Percentiles rank a stretch among this genome's conserved stretches.
These are phyloP conservation scores for Bombus cullumanus DNA, from an alignment of 1,140 invertebrate genomes.

Conservation along the genomic window DNA sequence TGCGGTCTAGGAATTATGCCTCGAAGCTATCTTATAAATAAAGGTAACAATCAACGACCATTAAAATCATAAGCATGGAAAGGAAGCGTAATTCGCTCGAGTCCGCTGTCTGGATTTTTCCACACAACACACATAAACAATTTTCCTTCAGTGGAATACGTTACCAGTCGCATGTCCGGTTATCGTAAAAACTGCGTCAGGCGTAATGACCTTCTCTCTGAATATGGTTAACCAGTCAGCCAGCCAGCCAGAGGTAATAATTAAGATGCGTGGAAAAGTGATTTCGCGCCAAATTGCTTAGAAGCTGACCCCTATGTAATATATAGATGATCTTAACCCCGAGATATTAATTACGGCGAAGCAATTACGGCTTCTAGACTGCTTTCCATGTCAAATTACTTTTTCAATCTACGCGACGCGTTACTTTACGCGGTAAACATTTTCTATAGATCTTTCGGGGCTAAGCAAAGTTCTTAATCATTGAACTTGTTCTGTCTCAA, in stretches of 20 bases:
- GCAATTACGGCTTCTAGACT: not conserved
- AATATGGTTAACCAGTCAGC: conserved; percentile 76
- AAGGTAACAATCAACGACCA: conserved; percentile 59
- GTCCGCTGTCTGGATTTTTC: conserved; percentile 49
- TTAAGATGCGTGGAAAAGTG: conserved; percentile 73
- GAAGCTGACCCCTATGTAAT: conserved; percentile 2
- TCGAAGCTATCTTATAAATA: conserved; percentile 51
- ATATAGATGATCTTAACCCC: not conserved
- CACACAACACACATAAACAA: conserved; percentile 53
- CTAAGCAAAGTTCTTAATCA: not conserved
- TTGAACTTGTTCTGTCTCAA: not conserved
- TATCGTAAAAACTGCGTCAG: conserved; percentile 71
- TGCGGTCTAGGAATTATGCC: conserved; percentile 41
- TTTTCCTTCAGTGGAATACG: conserved; percentile 54
- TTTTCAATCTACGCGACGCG: not conserved
- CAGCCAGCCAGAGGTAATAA: conserved; percentile 72
- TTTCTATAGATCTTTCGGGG: not conserved
- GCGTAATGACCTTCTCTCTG: conserved; percentile 79
- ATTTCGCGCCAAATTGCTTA: conserved; percentile 76
- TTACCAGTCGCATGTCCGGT: conserved; percentile 58
- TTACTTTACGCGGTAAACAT: not conserved
- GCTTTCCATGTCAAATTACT: not conserved
- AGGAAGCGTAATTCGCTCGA: conserved; percentile 55
- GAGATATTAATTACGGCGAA: not conserved
- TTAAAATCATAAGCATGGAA: conserved; percentile 59